Base-by-base conservation (phyloP, 1,140 invertebrate genomes). In the Lepidurus apus region DNA sequence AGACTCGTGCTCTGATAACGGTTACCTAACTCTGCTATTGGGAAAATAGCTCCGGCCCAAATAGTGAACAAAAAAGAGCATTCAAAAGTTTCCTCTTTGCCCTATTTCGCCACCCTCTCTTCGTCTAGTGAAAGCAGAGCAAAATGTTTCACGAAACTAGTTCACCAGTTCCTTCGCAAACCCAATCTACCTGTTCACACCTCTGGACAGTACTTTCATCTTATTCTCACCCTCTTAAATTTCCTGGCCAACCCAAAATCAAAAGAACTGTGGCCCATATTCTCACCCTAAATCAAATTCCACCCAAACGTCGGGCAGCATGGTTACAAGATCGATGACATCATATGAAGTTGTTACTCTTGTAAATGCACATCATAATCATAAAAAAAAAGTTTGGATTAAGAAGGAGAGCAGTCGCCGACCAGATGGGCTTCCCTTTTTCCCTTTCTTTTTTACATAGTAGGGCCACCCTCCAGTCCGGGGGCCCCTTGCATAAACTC, bases 51-150 rank as follows among this genome's bases (percentile, higher is more conserved):
- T 1, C 53, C 21, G 17, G 53, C 53, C 21, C 53, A 65, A 65
- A 65, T 21, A 65, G 9, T 65, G 53, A 65, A 21, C 53, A 65
- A 65, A 65, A 34, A 65, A 65, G 53, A 65, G 53, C 53, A 65
- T 65, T 21, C 53, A 65, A 65, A 65, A 65, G 53, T 65, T 65
- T 65, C 53, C 53, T n/a, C 13, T 65, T 21, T 65, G 53, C 53
- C 53, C 53, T 65, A 65, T 65, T 65, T 65, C 53, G 53, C 53
- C 53, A 65, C 53, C 53, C 53, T 65, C 53, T 65, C 53, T 65
- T 65, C 53, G 53, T 21, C 13, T 65, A 65, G 53, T 65, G 53
- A 65, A 65, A 65, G 53, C 53, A 65, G 53, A 17, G 53, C 53
- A n/a, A n/a, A 65, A 65, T 34, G 34, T 34, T 34, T 34, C 34